phyloP scores from a whole-genome alignment of 1,140 invertebrate genomes.

The Ridgeia piscesae region DNA sequence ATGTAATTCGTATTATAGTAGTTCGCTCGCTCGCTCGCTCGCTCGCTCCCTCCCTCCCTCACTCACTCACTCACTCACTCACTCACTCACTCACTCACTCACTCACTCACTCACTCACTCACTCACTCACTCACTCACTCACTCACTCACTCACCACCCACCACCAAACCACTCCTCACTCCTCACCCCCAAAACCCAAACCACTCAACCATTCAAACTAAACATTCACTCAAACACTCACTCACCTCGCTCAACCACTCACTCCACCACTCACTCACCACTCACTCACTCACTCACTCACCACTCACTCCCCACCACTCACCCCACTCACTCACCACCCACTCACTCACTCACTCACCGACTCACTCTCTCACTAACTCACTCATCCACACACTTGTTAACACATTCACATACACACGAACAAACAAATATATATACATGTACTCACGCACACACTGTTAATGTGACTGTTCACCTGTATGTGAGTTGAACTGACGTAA shows the following conservation, averaged over 20 bases:
- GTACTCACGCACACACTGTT: neutral
- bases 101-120: neutral
- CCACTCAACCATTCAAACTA: neutral
- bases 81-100: neutral
- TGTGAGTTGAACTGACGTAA: neutral
- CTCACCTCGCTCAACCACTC: slow-evolving; percentile 7
- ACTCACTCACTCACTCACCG: neutral
- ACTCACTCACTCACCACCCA: neutral
- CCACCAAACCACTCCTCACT: no score
- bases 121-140: neutral
- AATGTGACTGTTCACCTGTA: slow-evolving; percentile 7
- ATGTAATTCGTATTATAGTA: neutral
- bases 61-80: neutral
- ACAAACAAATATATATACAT: neutral
- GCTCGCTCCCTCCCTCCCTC: neutral
- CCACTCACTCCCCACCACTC: neutral
- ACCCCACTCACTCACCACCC: neutral
- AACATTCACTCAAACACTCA: neutral
- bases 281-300: slow-evolving; percentile 14
- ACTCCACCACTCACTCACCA: neutral
- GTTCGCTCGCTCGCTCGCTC: neutral
- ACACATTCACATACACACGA: neutral
- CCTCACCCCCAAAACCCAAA: no score
- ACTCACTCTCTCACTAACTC: neutral
- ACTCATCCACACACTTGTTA: neutral